Conservation (phyloP, 1,140 invertebrate genomes). For the Orchestia grillus region DNA sequence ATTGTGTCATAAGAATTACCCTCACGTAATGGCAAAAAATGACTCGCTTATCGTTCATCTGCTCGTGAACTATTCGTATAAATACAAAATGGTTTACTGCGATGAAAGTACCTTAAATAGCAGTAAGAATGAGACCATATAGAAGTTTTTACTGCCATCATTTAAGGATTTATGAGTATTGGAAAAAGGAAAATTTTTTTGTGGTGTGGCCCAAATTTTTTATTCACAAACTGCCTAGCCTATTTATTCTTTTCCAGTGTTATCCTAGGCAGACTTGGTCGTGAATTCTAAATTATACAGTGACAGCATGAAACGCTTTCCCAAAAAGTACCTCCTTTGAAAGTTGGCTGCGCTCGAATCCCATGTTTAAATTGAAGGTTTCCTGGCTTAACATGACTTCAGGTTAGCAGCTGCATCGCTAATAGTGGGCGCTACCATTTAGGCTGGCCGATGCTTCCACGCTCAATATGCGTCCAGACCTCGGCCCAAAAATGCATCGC, state of each 20-base stretch:
- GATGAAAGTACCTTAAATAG: no score
- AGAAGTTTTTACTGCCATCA: no score
- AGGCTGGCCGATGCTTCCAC: neutral
- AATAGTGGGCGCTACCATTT: neutral
- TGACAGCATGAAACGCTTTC: neutral
- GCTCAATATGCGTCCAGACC: neutral
- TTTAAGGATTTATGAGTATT: no score
- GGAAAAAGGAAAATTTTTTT: no score
- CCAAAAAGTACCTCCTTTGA: neutral
- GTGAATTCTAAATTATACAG: neutral
- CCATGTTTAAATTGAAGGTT: neutral
- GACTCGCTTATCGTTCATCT: no score
- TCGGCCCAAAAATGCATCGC: slow-evolving; percentile 19
- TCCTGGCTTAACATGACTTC: neutral
- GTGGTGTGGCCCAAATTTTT: no score
- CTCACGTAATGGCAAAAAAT: no score
- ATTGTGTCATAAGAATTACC: no score
- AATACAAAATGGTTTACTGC: no score
- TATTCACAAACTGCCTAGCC: neutral
- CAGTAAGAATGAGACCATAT: no score
- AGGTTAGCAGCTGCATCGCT: neutral
- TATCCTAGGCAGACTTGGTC: neutral
- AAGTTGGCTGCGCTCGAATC: neutral
- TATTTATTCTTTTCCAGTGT: neutral
- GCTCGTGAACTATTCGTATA: no score